These are phyloP conservation scores for Drosophila nr. perissopoda DNA, from an alignment of 2,888 invertebrate genomes.

Conservation along the genomic window DNA sequence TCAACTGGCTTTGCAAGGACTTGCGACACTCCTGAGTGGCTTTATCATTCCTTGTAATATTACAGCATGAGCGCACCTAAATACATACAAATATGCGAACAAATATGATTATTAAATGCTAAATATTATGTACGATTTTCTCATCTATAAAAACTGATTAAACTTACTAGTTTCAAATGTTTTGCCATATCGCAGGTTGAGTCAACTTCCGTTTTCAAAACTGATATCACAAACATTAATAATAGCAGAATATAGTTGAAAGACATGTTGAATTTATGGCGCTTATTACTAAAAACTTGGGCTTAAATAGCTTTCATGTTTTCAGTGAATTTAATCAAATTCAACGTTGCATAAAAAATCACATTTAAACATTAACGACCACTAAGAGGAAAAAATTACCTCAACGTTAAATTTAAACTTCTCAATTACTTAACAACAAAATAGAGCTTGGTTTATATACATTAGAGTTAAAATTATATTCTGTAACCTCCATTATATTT, in stretches of 20 bases:
- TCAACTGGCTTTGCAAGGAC: conserved; percentile 36
- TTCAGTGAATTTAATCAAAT: background rate
- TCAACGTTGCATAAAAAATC: conserved; percentile 52
- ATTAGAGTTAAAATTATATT: background rate
- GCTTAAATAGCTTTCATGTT: conserved; percentile 6
- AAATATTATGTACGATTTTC: background rate
- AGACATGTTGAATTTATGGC: conserved; percentile 32
- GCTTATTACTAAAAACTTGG: background rate
- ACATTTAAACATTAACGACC: conserved; percentile 13
- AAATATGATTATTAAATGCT: background rate
- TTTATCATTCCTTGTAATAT: conserved; percentile 50
- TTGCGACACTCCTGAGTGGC: conserved; percentile 49
- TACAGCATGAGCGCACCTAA: conserved; percentile 55
- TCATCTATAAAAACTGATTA: background rate
- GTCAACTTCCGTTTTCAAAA: conserved; percentile 10
- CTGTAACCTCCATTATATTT: background rate
- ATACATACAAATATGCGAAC: background rate
- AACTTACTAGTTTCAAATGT: conserved; percentile 53
- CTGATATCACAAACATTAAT: conserved; percentile 8
- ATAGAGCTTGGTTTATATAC: background rate
- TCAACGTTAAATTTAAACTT: background rate
- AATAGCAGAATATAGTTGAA: background rate
- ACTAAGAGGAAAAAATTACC: background rate
- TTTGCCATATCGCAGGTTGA: conserved; percentile 56
- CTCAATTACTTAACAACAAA: background rate